phyloP scores from a whole-genome alignment of 1,140 invertebrate genomes.

The Ptiloglossa arizonensis region DNA sequence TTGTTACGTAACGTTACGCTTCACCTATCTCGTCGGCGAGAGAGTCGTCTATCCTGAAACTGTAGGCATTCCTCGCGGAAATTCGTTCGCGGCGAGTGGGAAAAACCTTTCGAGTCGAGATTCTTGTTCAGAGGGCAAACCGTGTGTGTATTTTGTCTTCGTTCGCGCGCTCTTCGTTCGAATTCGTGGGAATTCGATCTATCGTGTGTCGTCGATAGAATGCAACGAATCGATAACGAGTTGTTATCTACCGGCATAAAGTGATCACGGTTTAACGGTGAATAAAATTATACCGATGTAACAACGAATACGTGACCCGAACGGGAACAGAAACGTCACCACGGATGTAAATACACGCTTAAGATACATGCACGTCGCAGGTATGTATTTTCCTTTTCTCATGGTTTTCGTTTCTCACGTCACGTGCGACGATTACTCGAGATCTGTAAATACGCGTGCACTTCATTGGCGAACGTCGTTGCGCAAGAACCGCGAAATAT shows the following conservation, averaged over 20 bases:
- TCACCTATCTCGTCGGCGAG: constrained; percentile 21
- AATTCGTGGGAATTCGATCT: not conserved
- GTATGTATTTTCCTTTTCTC: not conserved
- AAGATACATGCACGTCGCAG: too few species aligned
- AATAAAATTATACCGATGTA: not conserved
- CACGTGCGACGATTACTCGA: not conserved
- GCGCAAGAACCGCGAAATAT: too few species aligned
- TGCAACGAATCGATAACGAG: not conserved
- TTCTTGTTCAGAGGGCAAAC: not conserved
- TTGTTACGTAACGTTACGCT: constrained; percentile 49
- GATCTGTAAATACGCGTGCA: not conserved
- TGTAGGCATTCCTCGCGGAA: not conserved
- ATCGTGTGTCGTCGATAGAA: not conserved
- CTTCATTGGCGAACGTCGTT: not conserved
- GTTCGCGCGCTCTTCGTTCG: not conserved
- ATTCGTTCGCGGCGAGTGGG: not conserved
- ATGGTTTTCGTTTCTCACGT: too few species aligned
- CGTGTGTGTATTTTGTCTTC: not conserved
- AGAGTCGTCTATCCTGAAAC: not conserved
- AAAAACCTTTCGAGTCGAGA: not conserved
- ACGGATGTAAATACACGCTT: too few species aligned
- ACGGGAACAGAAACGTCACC: too few species aligned
- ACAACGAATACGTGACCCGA: not conserved
- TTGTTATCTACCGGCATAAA: not conserved
- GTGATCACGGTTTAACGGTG: not conserved